Percentiles rank a stretch among this genome's conserved stretches.
Conservation (phyloP, 1,140 invertebrate species). For the Cyrtorhinus lividipennis region DNA sequence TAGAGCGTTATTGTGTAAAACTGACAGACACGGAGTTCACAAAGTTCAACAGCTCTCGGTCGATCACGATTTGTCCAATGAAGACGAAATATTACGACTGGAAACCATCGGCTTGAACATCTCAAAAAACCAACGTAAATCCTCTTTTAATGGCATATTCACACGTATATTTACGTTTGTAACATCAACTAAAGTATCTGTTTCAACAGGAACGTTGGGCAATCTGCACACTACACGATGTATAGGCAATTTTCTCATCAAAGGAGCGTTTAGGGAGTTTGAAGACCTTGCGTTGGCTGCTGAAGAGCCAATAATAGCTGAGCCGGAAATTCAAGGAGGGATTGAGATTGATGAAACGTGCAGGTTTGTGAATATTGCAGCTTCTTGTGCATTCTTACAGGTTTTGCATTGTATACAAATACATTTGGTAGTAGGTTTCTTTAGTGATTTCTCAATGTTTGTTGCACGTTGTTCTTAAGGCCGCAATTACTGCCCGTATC, state of each 20-base stretch:
- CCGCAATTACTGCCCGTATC: no score
- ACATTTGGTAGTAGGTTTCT: not conserved
- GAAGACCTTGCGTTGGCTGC: constrained; percentile 49
- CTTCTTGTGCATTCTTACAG: not conserved
- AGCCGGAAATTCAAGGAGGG: constrained; percentile 67
- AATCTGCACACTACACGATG: constrained; percentile 64
- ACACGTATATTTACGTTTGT: not conserved
- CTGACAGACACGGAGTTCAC: constrained; percentile 62
- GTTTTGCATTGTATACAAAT: not conserved
- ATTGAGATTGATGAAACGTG: constrained; percentile 64
- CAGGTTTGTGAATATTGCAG: constrained; percentile 32
- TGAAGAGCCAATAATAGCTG: constrained; percentile 65
- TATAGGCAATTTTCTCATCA: constrained; percentile 78
- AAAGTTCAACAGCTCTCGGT: constrained; percentile 64
- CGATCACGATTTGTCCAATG: constrained; percentile 70
- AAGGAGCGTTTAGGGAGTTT: constrained; percentile 72
- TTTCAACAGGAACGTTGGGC: constrained; percentile 43
- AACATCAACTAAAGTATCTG: not conserved
- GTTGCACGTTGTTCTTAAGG: no score
- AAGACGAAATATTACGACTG: constrained; percentile 63
- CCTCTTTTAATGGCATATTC: no score
- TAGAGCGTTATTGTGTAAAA: constrained; percentile 64
- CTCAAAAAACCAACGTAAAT: constrained; percentile 34
- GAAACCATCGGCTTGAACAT: constrained; percentile 53
- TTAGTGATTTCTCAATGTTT: no score